Evolutionary conservation across 2,797 vertebrate species (phyloP).

Genomic region (Poecile montanus): DNA sequence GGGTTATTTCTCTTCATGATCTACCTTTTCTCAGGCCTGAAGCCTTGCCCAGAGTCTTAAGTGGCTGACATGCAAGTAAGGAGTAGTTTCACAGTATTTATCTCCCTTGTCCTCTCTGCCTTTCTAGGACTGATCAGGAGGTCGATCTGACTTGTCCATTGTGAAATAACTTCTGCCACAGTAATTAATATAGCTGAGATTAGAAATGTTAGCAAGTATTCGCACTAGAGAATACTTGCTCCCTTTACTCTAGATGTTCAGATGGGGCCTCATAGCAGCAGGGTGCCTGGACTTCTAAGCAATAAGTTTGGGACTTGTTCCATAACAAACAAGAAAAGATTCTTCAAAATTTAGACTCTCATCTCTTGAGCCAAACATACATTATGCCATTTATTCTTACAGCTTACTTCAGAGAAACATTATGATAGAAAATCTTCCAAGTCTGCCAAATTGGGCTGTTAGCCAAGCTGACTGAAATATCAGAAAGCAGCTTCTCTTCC

Average conservation of each 20-base stretch:
- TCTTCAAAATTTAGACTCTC: slow-evolving; percentile 32
- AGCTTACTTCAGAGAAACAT: slow-evolving; percentile 61
- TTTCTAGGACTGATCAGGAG: not conserved
- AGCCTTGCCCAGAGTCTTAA: not conserved
- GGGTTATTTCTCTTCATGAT: not conserved
- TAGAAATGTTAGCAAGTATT: not conserved
- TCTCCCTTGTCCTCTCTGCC: not conserved
- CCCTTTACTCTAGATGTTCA: not conserved
- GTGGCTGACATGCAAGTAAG: not conserved
- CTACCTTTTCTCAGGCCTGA: not conserved
- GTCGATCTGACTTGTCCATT: not conserved
- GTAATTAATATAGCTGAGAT: not conserved
- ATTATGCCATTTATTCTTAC: slow-evolving; percentile 49
- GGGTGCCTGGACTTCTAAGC: slow-evolving; percentile 9
- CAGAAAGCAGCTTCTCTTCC: slow-evolving; percentile 10
- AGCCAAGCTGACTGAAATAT: slow-evolving; percentile 24
- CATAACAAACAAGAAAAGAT: slow-evolving; percentile 44
- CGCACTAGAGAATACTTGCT: not conserved
- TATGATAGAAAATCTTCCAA: slow-evolving; percentile 57
- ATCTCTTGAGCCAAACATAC: slow-evolving; percentile 37
- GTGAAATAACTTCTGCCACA: not conserved
- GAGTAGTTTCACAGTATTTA: not conserved
- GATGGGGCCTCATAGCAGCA: not conserved
- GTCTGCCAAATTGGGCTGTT: slow-evolving; percentile 37
- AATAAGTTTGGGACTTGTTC: slow-evolving; percentile 32